Evolutionary conservation across 2,888 invertebrate species (phyloP).

Genomic region (Drepanosiphum platanoidis): DNA sequence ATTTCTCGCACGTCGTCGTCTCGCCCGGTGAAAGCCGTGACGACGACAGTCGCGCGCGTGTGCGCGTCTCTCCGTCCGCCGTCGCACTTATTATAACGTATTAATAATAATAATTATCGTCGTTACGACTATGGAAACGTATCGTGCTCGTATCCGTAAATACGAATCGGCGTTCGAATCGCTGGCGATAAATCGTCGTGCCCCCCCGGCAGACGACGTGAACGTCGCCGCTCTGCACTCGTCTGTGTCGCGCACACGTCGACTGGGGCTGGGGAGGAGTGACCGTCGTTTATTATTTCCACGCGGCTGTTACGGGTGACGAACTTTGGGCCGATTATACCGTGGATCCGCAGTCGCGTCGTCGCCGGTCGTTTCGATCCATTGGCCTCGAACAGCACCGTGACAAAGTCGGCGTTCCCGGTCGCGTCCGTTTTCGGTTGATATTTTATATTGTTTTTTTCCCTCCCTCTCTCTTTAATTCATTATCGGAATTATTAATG

Average conservation of each 20-base stretch:
- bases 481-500: constrained; percentile 58
- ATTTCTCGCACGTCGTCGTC: constrained; percentile 29
- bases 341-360: constrained; percentile 53
- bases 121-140: not conserved
- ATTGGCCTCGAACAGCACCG: constrained; percentile 56
- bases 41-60: not conserved
- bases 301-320: constrained; percentile 34
- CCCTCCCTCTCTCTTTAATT: constrained; percentile 36
- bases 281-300: constrained; percentile 17
- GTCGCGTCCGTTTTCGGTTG: constrained; percentile 51
- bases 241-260: not conserved
- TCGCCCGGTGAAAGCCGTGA: constrained; percentile 8
- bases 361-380: constrained; percentile 40
- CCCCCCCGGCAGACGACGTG: too few relatives aligned
- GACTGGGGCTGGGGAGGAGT: not conserved
- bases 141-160: not conserved
- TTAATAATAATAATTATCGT: too few relatives aligned
- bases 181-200: not conserved
- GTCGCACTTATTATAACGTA: too few relatives aligned
- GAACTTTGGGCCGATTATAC: constrained; percentile 54
- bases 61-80: too few relatives aligned
- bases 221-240: not conserved
- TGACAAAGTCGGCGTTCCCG: too few relatives aligned
- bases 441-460: constrained; percentile 8
- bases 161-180: not conserved